These are phyloP conservation scores for Steatornis caripensis DNA, from an alignment of 2,113 vertebrate genomes.

Conservation along the genomic window DNA sequence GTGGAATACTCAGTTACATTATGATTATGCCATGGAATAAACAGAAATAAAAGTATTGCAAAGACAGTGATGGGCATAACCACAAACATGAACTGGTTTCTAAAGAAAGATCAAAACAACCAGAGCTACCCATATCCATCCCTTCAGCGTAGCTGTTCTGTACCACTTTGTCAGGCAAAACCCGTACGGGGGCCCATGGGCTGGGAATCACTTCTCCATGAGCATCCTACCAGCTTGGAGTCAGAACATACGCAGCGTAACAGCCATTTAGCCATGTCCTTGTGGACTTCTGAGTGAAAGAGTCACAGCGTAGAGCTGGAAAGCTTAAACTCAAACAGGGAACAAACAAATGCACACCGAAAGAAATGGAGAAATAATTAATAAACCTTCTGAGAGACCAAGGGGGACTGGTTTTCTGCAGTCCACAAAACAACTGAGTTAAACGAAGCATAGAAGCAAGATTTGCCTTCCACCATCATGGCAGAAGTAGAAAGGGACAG, in stretches of 20 bases:
- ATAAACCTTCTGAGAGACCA: neutral
- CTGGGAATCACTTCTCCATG: neutral
- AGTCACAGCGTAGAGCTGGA: neutral
- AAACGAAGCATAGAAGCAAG: neutral
- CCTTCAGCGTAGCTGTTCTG: neutral
- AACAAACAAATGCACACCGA: neutral
- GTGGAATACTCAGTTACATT: neutral
- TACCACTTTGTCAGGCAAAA: neutral
- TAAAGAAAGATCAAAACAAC: neutral
- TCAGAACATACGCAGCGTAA: neutral
- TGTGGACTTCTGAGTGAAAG: neutral
- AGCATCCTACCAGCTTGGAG: neutral
- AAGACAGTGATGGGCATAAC: neutral
- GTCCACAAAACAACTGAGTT: neutral
- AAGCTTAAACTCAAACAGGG: neutral
- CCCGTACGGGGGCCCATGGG: fast-evolving
- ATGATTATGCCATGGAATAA: neutral
- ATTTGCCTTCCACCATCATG: neutral
- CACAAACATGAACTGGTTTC: neutral
- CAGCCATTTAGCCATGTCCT: fast-evolving
- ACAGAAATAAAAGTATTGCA: neutral
- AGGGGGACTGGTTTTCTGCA: neutral
- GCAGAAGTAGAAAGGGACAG: neutral
- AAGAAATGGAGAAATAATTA: neutral
- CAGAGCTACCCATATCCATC: neutral